Evolutionary conservation across 2,797 vertebrate genomes (phyloP), one percentile per base, ranked within the genome.

Genomic region (Peromyscus attwateri): DNA sequence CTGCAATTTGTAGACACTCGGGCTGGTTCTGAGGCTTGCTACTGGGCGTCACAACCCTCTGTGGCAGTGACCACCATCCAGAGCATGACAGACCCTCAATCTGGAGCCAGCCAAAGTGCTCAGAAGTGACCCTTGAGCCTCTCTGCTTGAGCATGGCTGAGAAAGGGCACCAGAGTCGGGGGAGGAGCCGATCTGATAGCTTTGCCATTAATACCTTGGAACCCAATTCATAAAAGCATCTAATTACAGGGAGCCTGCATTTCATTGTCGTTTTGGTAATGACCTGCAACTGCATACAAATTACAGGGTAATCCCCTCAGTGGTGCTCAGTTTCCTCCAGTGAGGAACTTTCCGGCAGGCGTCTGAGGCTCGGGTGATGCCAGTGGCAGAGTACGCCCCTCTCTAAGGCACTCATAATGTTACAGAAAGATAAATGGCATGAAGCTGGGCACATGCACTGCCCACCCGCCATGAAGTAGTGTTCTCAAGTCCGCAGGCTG

Each of bases 251-350:
- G 95, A 96, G 91, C 83, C n/a, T 13, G 43, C 14, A 40, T 90
- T 96, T 97, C 96, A 97, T 94, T 96, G 97, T 94, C 43, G 94
- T 95, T 95, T 96, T 43, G 62, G 94, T 95, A 97, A 97, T 95
- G 97, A 97, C 94, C 97, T 93, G 95, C 94, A 96, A 97, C 95
- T 94, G 83, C 49, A n/a, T 94, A 97, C 97, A 97, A 94, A 97
- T 98, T 97, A 96, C 60, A 95, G 97, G 95, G 95, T 85, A 43
- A 96, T 94, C 95, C 92, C 34, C 95, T 79, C 75, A 3, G 62
- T 43, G 1, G 6, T 68, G 95, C 96, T 93, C 37, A 52, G 90
- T 70, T 57, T 4, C 31, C 89, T 55, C 62, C 68, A 19, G 12
- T 13, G 4, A 34, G 66, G 79, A 77, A 93, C 80, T 37, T 77